These are phyloP conservation scores for Sabellastarte sp. DNA, from an alignment of 2,888 invertebrate genomes.

Conservation along the genomic window DNA sequence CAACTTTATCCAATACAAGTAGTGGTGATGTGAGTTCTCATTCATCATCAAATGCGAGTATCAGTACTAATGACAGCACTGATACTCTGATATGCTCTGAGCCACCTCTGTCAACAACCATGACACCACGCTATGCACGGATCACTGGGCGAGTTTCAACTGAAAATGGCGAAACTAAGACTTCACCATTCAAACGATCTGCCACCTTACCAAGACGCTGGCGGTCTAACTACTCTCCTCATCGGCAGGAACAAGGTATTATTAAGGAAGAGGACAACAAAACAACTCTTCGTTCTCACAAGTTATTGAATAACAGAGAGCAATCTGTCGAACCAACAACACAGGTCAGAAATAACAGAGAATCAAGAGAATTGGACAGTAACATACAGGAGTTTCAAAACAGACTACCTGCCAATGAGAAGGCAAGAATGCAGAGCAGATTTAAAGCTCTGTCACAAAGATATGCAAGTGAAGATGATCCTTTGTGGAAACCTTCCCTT, in stretches of 20 bases:
- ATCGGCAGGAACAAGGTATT: neutral
- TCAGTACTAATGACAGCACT: no score
- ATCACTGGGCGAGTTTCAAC: neutral
- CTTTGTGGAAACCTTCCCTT: neutral
- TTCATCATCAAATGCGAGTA: no score
- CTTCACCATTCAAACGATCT: neutral
- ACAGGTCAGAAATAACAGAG: neutral
- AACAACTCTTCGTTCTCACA: neutral
- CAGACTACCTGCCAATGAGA: neutral
- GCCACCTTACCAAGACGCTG: neutral
- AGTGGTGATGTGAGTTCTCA: no score
- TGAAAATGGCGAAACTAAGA: neutral
- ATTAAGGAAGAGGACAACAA: neutral
- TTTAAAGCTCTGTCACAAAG: constrained; percentile 10
- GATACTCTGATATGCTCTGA: no score
- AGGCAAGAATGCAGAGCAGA: neutral
- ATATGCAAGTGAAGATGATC: constrained; percentile 7
- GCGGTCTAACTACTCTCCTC: neutral
- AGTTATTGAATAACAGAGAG: neutral
- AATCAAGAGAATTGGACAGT: neutral
- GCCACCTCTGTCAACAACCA: neutral
- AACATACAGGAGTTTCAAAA: neutral
- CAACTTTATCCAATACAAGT: neutral
- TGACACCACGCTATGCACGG: neutral
- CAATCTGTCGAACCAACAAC: neutral